These are phyloP conservation scores for Lomographa bimaculata DNA, from an alignment of 2,888 invertebrate species.

Conservation along the genomic window DNA sequence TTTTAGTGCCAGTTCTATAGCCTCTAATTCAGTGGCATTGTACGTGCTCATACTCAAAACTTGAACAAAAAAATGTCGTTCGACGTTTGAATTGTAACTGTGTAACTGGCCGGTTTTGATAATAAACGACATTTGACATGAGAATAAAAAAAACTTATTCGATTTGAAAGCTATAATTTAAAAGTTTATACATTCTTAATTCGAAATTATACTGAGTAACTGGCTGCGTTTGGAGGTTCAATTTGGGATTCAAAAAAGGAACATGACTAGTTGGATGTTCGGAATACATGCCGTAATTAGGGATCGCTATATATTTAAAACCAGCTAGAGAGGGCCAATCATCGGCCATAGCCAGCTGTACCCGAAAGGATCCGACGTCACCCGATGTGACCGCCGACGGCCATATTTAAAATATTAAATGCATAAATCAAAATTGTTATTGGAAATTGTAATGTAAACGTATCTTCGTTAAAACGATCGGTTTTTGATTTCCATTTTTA, in stretches of 20 bases:
- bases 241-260: conserved; percentile 44
- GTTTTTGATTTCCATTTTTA: conserved; percentile 26
- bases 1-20: conserved; percentile 6
- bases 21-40: background rate
- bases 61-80: no score
- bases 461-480: conserved; percentile 50
- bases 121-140: conserved; percentile 33
- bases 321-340: conserved; percentile 64
- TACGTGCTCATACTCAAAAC: no score
- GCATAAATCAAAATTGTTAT: conserved; percentile 76
- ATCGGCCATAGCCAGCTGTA: conserved; percentile 45
- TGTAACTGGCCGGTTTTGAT: conserved; percentile 4
- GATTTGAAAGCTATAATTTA: conserved; percentile 33
- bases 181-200: conserved; percentile 43
- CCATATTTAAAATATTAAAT: conserved; percentile 77
- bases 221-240: conserved; percentile 37
- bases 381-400: conserved; percentile 64
- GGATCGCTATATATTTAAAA: conserved; percentile 57
- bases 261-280: conserved; percentile 51
- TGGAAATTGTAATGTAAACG: conserved; percentile 73
- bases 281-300: conserved; percentile 69
- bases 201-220: conserved; percentile 41
- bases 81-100: no score
- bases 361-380: conserved; percentile 53
- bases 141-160: conserved; percentile 24